Evolutionary conservation across 2,888 invertebrate species (phyloP), one percentile per base, ranked within the genome.

Genomic region (Trachelus troglodyta): DNA sequence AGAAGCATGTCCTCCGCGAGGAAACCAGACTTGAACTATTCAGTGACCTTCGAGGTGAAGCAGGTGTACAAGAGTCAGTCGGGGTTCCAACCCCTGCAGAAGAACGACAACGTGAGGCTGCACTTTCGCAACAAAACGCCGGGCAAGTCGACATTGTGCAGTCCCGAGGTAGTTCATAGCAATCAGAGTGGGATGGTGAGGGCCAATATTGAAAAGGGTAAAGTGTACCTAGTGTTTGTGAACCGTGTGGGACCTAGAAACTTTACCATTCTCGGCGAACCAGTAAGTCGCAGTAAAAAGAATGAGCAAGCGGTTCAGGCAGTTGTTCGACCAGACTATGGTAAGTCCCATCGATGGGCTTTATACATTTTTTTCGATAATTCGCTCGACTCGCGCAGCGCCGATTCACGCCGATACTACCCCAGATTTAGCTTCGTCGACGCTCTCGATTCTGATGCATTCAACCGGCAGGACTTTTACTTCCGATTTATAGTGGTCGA

Each of bases 1-100:
- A 92, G 94, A 82, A 94, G 95, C 83, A 94, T 94, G 93, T 94
- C 94, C 84, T 92, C 93, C 77, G 92, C 93, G 84, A 92, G 94
- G 75, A 93, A 93, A 75, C 92, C 92, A 77, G 92, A 91, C 79
- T 92, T 92, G 73, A 94, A 94, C 86, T 95, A 94, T 91, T 94
- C 94, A 82, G 95, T 94, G 84, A 94, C 95, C 80, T 94, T 95
- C 91, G 94, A 94, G 89, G 94, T 95, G 84, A 92, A 93, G 84
- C 92, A 93, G 82, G 93, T 94, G 83, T 94, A 93, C 90, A 95
- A 95, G 90, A 94, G 93, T 85, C 93, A 93, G 83, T 87, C 92
- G 81, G 92, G 92, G 73, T 90, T 89, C 83, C 87, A 89, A 85
- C 90, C 92, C 82, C 82, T 92, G 77, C 90, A 90, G 83, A 91